These are phyloP conservation scores for Sternarchorhynchus goeldii DNA, from an alignment of 2,797 vertebrate genomes.

Conservation along the genomic window DNA sequence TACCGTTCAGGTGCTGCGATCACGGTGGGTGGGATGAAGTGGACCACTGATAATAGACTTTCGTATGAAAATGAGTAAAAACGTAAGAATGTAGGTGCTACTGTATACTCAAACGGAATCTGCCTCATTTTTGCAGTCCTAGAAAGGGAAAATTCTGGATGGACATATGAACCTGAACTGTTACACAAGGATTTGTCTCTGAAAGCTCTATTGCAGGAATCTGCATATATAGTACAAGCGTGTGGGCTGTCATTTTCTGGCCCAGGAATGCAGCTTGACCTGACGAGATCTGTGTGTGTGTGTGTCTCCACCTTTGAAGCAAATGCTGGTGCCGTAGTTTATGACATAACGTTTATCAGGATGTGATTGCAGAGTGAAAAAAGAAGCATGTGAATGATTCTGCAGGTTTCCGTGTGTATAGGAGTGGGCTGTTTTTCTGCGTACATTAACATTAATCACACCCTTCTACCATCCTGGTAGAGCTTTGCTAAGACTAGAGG, in stretches of 20 bases:
- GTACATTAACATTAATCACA: not conserved
- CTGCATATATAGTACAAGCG: not conserved
- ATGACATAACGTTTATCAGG: not conserved
- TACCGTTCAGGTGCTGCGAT: not conserved
- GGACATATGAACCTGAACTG: no score
- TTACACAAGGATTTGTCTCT: no score
- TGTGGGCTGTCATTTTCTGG: not conserved
- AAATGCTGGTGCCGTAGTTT: not conserved
- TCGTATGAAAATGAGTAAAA: not conserved
- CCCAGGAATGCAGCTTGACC: constrained; percentile 27
- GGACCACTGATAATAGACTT: not conserved
- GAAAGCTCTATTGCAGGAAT: not conserved
- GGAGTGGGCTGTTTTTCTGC: not conserved
- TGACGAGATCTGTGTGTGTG: constrained; percentile 3
- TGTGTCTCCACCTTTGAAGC: not conserved
- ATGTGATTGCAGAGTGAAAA: no score
- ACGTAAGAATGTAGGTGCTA: not conserved
- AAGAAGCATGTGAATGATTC: not conserved
- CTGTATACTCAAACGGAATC: no score
- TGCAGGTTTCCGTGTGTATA: not conserved
- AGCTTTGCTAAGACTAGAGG: not conserved
- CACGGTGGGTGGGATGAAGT: no score
- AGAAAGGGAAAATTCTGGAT: not conserved
- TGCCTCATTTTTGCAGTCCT: not conserved
- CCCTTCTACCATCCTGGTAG: not conserved